phyloP scores from a whole-genome alignment of 2,113 vertebrate species.

The Nettapus auritus region DNA sequence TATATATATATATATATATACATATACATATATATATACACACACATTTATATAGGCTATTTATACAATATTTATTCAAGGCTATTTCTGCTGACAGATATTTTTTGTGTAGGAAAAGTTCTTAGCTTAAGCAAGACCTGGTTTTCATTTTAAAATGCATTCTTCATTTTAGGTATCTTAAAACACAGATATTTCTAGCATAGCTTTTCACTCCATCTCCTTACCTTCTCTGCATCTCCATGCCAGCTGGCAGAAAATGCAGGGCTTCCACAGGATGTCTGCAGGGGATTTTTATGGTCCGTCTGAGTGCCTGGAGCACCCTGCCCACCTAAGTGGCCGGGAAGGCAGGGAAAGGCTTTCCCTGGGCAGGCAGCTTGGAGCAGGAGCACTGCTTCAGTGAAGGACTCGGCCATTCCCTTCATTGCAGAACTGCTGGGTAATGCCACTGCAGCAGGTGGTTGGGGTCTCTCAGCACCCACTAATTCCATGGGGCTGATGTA shows the following conservation, averaged over 20 bases:
- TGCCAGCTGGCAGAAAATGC: neutral
- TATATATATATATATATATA: too few relatives aligned
- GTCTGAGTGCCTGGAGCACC: neutral
- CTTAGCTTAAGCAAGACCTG: neutral
- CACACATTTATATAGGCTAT: too few relatives aligned
- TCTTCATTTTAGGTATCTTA: neutral
- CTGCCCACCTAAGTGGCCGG: neutral
- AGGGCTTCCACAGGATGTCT: accelerated
- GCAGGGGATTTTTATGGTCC: neutral
- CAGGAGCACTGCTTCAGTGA: neutral
- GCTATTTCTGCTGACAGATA: neutral
- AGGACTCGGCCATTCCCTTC: neutral
- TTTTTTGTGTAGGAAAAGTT: neutral
- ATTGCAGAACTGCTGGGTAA: accelerated
- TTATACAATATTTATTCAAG: too few relatives aligned
- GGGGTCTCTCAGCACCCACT: neutral
- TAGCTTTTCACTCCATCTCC: neutral
- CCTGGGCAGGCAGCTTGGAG: neutral
- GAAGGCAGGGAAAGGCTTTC: neutral
- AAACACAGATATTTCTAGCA: neutral
- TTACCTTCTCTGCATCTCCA: neutral
- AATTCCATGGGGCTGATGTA: accelerated
- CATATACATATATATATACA: too few relatives aligned
- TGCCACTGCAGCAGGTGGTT: neutral
- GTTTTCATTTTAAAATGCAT: neutral